phyloP scores from a whole-genome alignment of 2,113 vertebrate species.

The Meriones unguiculatus region DNA sequence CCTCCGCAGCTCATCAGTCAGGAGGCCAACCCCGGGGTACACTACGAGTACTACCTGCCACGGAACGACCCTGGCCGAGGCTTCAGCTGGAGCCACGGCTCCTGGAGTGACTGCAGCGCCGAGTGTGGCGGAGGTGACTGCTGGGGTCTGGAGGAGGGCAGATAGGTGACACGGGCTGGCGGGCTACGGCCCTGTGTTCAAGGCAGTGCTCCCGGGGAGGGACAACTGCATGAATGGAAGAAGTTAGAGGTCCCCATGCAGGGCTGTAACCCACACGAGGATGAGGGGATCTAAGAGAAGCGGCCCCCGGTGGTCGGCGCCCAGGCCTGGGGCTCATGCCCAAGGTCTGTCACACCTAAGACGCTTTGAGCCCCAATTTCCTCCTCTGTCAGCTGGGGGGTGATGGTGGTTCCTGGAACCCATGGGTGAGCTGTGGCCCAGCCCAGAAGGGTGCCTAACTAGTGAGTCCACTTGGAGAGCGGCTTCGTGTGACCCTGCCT shows the following conservation, averaged over 20 bases:
- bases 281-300: background rate
- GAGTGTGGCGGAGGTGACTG: slow-evolving; percentile 95
- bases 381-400: background rate
- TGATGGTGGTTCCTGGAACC: background rate
- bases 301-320: accelerated
- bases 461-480: accelerated
- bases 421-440: background rate
- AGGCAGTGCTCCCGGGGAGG: background rate
- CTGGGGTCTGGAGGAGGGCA: accelerated
- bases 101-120: slow-evolving; percentile 94
- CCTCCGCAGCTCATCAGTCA: slow-evolving; percentile 94
- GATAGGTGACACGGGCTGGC: too few species aligned
- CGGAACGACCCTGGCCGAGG: slow-evolving; percentile 68
- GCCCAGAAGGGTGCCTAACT: background rate
- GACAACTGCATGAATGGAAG: background rate
- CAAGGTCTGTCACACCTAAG: too few species aligned
- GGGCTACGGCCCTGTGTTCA: background rate
- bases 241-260: accelerated
- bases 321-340: background rate
- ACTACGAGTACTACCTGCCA: slow-evolving; percentile 94
- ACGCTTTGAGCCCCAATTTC: background rate
- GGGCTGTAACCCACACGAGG: background rate
- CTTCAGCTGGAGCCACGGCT: slow-evolving; percentile 95
- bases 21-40: slow-evolving; percentile 93
- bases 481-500: background rate